Base-by-base conservation (phyloP, 2,888 invertebrate genomes). In the Himalopsyche anomala region DNA sequence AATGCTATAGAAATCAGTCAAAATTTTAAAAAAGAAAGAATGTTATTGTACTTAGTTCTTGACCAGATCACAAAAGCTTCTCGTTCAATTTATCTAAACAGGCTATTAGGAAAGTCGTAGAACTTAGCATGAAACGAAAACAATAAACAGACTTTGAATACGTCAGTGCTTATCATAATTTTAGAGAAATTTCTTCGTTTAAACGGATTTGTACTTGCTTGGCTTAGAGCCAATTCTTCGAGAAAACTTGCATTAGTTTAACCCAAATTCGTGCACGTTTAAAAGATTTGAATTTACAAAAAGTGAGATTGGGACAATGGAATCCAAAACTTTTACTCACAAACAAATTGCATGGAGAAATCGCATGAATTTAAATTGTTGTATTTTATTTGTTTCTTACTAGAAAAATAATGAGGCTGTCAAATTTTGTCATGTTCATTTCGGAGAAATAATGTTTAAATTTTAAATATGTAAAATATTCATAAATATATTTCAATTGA, bases 141-240 rank as follows among this genome's bases (percentile, higher is more conserved):
- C 74, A 74, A 74, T 74, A 74, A 74, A 74, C 38, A 74, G 38
- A 74, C 38, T 38, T 38, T 74, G 28, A 36, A 74, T 5, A 74
- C 12, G 74, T 69, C 69, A 69, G 69, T 74, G 38, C 74, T 74
- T 74, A 74, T 74, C 74, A 74, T 74, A 74, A 74, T 74, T 74
- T 74, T 12, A 1, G 15, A 15, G 74, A 74, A 74, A 74, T 74
- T 74, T 74, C 74, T 74, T 38, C 74, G 74, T 12, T 74, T 74
- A 74, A 74, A 74, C 38, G 38, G 38, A 74, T 74, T 15, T 74
- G 74, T 74, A 8, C 42, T 42, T 42, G 74, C 74, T 74, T 74
- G 74, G 74, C 74, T 38, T 12, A 36, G 12, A 38, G 74, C 74
- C 74, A 74, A 74, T 36, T 74, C 74, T 74, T 74, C 15, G 36